Evolutionary conservation across 2,888 invertebrate genomes (phyloP), one percentile per base, ranked within the genome.

Genomic region (Folsomia manolachei): DNA sequence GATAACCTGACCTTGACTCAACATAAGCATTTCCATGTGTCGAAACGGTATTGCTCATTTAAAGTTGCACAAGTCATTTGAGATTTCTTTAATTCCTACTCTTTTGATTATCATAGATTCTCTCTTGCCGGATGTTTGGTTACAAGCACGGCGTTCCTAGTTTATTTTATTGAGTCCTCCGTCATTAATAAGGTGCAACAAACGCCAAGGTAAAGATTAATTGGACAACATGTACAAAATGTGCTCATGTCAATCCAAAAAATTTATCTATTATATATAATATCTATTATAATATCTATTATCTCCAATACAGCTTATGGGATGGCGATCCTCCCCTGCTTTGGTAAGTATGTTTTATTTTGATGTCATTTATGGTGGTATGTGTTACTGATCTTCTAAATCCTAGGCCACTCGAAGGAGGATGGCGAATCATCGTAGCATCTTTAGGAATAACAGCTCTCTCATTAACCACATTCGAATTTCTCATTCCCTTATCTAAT

Each of bases 291-390:
- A n/a, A n/a, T n/a, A n/a, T n/a, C n/a, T n/a, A n/a, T n/a, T n/a
- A n/a, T n/a, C n/a, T n/a, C n/a, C 39, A 39, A 9, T 4, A 39
- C 39, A 79, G 79, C 51, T 56, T 79, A n/a, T 80, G 79, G 79
- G 80, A 76, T 63, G 78, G 80, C 9, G 79, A 79, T 69, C 80
- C 80, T 27, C 80, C 80, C 27, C 24, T 80, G 51, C 70, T 80
- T 14, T 79, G 79, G n/a, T n/a, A n/a, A n/a, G n/a, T n/a, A n/a
- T n/a, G n/a, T n/a, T n/a, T n/a, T n/a, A n/a, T n/a, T n/a, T n/a
- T n/a, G 78, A n/a, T n/a, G n/a, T n/a, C n/a, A n/a, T n/a, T n/a
- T n/a, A n/a, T n/a, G n/a, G n/a, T n/a, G n/a, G n/a, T n/a, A n/a
- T n/a, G n/a, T n/a, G n/a, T n/a, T n/a, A n/a, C n/a, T n/a, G n/a